These are phyloP conservation scores for Mythimna lalbum DNA, from an alignment of 2,888 invertebrate genomes.

Conservation along the genomic window DNA sequence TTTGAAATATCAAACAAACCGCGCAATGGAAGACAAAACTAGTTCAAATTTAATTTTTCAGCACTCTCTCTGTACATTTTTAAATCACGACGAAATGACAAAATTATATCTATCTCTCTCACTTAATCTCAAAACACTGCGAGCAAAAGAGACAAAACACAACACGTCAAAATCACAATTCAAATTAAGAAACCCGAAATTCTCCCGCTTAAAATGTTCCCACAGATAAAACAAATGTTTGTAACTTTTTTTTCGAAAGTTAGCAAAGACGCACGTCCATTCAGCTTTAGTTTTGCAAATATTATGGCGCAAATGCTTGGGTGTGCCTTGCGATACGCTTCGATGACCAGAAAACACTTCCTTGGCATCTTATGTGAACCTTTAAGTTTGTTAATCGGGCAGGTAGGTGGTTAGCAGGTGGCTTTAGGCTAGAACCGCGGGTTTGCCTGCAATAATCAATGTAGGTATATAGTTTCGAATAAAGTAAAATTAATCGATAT, in stretches of 20 bases:
- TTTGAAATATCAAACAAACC: conserved; percentile 3
- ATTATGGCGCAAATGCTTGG: conserved; percentile 84
- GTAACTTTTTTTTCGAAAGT: conserved; percentile 65
- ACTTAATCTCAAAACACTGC: conserved; percentile 10
- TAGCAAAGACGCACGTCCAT: conserved; percentile 76
- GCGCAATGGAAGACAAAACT: conserved; percentile 35
- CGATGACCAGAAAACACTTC: conserved; percentile 79
- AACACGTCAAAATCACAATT: conserved; percentile 29
- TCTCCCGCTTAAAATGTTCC: conserved; percentile 56
- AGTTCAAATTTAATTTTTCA: conserved; percentile 5
- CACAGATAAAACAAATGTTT: conserved; percentile 56
- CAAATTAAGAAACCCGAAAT: conserved; percentile 53
- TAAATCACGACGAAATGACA: conserved; percentile 29
- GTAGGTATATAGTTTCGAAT: no score
- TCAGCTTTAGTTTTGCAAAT: conserved; percentile 82
- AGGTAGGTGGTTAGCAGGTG: conserved; percentile 33
- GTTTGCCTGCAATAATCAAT: conserved; percentile 13
- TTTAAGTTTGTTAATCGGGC: conserved; percentile 80
- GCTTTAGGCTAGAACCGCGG: conserved; percentile 24
- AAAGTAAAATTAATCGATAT: no score
- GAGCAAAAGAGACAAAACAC: conserved; percentile 39
- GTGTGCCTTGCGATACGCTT: conserved; percentile 83
- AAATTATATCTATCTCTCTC: conserved; percentile 50
- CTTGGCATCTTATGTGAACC: conserved; percentile 81
- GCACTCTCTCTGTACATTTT: conserved; percentile 25